Evolutionary conservation across 2,888 invertebrate genomes (phyloP), one percentile per base, ranked within the genome.

Genomic region (Epicampocera succincta): DNA sequence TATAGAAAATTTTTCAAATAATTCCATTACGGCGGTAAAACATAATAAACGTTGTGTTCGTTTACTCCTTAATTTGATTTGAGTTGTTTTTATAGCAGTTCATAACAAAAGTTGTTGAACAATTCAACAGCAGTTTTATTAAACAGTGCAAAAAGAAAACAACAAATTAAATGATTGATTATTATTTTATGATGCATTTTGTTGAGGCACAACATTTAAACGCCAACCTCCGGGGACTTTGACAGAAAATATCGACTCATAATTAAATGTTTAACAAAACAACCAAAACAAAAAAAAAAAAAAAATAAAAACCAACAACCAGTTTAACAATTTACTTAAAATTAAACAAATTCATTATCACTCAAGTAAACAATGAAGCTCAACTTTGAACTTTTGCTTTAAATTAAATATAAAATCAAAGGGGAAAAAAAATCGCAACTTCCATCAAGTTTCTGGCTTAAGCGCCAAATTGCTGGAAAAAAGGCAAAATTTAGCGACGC

Each of bases 111-210:
- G 13, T 65, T 50, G 15, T 21, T n/a, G 46, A 52, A 72, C 54
- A 21, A 33, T 42, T 65, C 58, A 65, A 58, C 21, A 72, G 29
- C 33, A 42, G 12, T 15, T 33, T 38, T 25, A 4, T 50, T n/a
- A 21, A 60, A 44, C 19, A 61, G 8, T 21, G 19, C 25, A 73
- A 56, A 61, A 40, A n/a, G 11, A 42, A 56, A 21, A 33, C 1
- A 8, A 5, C 8, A 33, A 40, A 72, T 69, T 17, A 52, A 72
- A 73, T 79, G 83, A 83, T 83, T 83, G 83, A 83, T 83, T 79
- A 83, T 83, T 72, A 76, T 83, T 79, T 83, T 83, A 83, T 80
- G 75, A 83, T 76, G 79, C 68, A 76, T 79, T 80, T 72, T 80
- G 79, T 80, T 76, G 80, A 83, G 75, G 68, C 73, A 69, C 73